Evolutionary conservation across 2,888 invertebrate genomes (phyloP).

Genomic region (Lydus trimaculatus): DNA sequence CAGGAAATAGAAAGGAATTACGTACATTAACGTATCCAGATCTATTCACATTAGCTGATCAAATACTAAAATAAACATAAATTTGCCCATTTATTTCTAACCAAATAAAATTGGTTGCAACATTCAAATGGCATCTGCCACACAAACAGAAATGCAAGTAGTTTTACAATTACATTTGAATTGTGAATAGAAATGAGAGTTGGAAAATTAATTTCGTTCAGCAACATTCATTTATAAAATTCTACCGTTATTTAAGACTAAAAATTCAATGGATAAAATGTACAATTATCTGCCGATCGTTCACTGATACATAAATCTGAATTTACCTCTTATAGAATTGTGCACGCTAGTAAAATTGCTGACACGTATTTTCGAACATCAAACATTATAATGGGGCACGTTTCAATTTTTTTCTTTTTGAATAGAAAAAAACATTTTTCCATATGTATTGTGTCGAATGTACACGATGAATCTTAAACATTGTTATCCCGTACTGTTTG

Average conservation of each 20-base stretch:
- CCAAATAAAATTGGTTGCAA: background rate
- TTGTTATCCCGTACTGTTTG: no score
- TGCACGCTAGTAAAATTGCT: constrained; percentile 36
- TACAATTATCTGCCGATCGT: background rate
- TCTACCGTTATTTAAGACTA: background rate
- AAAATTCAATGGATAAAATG: background rate
- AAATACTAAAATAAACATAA: constrained; percentile 17
- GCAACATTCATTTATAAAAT: background rate
- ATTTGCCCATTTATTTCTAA: constrained; percentile 1
- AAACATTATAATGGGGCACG: constrained; percentile 46
- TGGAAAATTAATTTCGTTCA: background rate
- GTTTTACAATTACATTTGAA: background rate
- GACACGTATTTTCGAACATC: constrained; percentile 46
- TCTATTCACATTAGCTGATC: constrained; percentile 30
- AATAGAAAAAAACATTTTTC: constrained; percentile 5
- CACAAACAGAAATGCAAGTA: no score
- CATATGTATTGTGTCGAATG: no score
- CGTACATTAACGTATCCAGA: constrained; percentile 18
- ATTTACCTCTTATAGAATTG: constrained; percentile 23
- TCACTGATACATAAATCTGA: constrained; percentile 13
- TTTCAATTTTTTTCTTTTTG: constrained; percentile 18
- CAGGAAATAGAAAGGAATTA: background rate
- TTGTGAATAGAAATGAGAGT: background rate
- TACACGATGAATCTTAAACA: no score
- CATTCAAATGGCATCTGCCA: background rate